Percentiles rank a stretch among this genome's conserved stretches.
These are phyloP conservation scores for Clistopyga incitator DNA, from an alignment of 2,888 invertebrate genomes.

Conservation along the genomic window DNA sequence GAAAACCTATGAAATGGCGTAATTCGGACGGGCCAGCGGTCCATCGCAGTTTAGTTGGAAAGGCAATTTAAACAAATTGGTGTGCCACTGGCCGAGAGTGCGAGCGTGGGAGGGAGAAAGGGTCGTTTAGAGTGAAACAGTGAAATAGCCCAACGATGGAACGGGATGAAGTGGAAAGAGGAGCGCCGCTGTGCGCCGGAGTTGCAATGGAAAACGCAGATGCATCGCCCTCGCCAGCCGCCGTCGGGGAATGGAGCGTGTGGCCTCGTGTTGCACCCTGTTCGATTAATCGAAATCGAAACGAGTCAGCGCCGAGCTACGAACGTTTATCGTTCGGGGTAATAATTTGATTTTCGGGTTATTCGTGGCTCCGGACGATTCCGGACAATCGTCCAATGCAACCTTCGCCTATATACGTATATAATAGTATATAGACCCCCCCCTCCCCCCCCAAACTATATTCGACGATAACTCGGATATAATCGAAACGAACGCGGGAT, in stretches of 20 bases:
- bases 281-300: slow-evolving; percentile 81
- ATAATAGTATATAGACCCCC: too few relatives aligned
- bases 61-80: slow-evolving; percentile 80
- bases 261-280: slow-evolving; percentile 69
- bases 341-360: slow-evolving; percentile 80
- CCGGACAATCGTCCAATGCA: slow-evolving; percentile 41
- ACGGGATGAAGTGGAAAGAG: slow-evolving; percentile 30
- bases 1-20: slow-evolving; percentile 75
- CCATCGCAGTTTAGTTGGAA: slow-evolving; percentile 76
- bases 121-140: slow-evolving; percentile 49
- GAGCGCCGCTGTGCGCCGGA: background rate
- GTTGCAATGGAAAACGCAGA: slow-evolving; percentile 53
- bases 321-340: slow-evolving; percentile 79
- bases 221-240: slow-evolving; percentile 26
- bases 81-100: slow-evolving; percentile 61
- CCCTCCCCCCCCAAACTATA: slow-evolving; percentile 40
- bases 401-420: background rate
- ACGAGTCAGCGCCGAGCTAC: slow-evolving; percentile 74
- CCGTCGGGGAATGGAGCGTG: slow-evolving; percentile 36
- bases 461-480: slow-evolving; percentile 63
- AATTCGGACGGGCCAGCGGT: slow-evolving; percentile 73
- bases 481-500: slow-evolving; percentile 58
- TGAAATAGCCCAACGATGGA: slow-evolving; percentile 21
- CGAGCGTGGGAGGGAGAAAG: slow-evolving; percentile 51
- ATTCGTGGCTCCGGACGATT: slow-evolving; percentile 60